Conservation (phyloP, 2,888 invertebrate species). For the Nemotelus pantherinus region DNA sequence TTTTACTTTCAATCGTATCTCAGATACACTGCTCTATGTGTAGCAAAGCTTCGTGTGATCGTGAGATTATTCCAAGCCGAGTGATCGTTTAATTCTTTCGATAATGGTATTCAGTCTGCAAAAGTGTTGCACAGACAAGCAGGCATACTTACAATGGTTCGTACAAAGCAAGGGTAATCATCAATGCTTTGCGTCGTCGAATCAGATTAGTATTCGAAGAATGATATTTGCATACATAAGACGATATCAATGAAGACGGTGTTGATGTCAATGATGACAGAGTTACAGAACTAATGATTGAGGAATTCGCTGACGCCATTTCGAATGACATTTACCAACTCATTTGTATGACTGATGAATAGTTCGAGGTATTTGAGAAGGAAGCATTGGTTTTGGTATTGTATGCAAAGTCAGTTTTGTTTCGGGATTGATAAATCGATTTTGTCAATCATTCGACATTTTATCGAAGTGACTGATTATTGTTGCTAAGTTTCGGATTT, state of each 20-base stretch:
- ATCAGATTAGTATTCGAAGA: neutral
- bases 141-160: neutral
- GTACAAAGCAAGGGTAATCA: neutral
- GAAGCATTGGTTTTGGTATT: neutral
- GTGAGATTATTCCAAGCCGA: neutral
- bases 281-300: neutral
- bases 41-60: neutral
- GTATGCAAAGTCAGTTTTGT: neutral
- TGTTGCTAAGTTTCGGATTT: too few relatives aligned
- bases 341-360: neutral
- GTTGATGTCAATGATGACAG: neutral
- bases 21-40: neutral
- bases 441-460: too few relatives aligned
- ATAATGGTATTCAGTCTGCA: neutral
- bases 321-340: neutral
- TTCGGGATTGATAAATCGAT: too few relatives aligned
- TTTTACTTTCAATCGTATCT: neutral
- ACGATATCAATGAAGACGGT: neutral
- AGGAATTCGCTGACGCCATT: neutral
- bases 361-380: neutral
- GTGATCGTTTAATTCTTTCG: neutral
- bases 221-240: neutral
- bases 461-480: too few relatives aligned
- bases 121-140: neutral
- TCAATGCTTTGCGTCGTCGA: neutral